These are phyloP conservation scores for Apamea epomidion DNA, from an alignment of 2,888 invertebrate species.

Conservation along the genomic window DNA sequence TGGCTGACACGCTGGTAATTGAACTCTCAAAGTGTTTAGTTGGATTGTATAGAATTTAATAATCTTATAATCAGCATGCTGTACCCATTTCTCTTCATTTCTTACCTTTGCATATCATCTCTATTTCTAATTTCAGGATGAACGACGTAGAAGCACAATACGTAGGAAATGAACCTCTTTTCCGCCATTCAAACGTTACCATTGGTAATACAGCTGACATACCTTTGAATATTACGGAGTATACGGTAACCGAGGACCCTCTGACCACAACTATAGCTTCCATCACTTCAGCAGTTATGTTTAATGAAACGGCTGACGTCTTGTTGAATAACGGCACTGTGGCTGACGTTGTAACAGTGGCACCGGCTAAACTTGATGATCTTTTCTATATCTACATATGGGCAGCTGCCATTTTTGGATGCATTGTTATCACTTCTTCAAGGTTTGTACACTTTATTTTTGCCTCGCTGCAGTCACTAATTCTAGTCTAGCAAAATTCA, in stretches of 20 bases:
- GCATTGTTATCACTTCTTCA: constrained; percentile 90
- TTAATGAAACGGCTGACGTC: constrained; percentile 18
- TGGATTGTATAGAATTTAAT: not conserved
- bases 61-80: not conserved
- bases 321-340: constrained; percentile 16
- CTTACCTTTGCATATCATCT: not conserved
- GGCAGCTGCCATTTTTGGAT: constrained; percentile 89
- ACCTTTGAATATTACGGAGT: constrained; percentile 22
- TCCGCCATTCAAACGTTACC: constrained; percentile 10
- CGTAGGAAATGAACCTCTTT: constrained; percentile 19
- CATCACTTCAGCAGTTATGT: constrained; percentile 8
- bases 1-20: constrained; percentile 94
- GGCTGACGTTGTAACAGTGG: constrained; percentile 48
- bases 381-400: constrained; percentile 90
- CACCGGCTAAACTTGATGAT: constrained; percentile 72
- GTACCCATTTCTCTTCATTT: not conserved
- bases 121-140: constrained; percentile 79
- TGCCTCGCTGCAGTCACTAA: not conserved
- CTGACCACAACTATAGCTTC: constrained; percentile 19
- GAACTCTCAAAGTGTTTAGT: not conserved
- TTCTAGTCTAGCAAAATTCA: not conserved
- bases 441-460: constrained; percentile 74
- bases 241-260: constrained; percentile 21
- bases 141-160: constrained; percentile 78
- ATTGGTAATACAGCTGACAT: constrained; percentile 8